Percentiles rank a stretch among this genome's conserved stretches.
These are phyloP conservation scores for Netelia inedita DNA, from an alignment of 2,888 invertebrate species.

Conservation along the genomic window DNA sequence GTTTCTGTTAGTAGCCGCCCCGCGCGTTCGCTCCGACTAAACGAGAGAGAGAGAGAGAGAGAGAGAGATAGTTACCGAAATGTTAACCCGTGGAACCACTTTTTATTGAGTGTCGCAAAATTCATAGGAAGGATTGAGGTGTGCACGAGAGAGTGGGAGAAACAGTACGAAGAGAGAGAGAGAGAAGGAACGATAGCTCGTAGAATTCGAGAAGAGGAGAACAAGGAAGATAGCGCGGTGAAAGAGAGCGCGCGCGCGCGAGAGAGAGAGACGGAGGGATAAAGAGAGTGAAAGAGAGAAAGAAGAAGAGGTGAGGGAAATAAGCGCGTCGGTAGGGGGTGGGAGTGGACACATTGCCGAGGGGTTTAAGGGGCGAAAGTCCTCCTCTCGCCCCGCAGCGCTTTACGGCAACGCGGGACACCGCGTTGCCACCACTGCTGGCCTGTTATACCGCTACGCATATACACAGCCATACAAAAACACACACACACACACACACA, in stretches of 20 bases:
- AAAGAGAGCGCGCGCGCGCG: conserved; percentile 73
- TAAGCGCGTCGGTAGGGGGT: conserved; percentile 67
- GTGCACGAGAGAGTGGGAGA: conserved; percentile 74
- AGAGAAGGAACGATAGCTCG: conserved; percentile 72
- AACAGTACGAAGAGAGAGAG: conserved; percentile 66
- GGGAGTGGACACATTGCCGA: conserved; percentile 68
- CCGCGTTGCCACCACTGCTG: conserved; percentile 44
- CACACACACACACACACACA: neutral
- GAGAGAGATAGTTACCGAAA: conserved; percentile 85
- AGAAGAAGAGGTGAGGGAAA: conserved; percentile 70
- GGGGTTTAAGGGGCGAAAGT: conserved; percentile 71
- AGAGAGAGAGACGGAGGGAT: conserved; percentile 62
- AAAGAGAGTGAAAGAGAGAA: conserved; percentile 55
- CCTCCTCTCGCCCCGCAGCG: conserved; percentile 68
- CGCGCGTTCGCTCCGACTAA: neutral
- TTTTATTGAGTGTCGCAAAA: conserved; percentile 88
- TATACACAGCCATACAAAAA: neutral
- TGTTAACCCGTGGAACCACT: conserved; percentile 88
- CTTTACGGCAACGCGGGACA: conserved; percentile 40
- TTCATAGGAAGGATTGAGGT: conserved; percentile 86
- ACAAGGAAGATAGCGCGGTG: conserved; percentile 84
- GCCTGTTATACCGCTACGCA: conserved; percentile 33
- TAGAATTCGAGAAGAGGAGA: conserved; percentile 69
- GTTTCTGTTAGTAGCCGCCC: conserved; percentile 52
- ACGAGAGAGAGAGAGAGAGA: conserved; percentile 73